These are phyloP conservation scores for Campylorhamphus procurvoides DNA, from an alignment of 2,113 vertebrate species.

Conservation along the genomic window DNA sequence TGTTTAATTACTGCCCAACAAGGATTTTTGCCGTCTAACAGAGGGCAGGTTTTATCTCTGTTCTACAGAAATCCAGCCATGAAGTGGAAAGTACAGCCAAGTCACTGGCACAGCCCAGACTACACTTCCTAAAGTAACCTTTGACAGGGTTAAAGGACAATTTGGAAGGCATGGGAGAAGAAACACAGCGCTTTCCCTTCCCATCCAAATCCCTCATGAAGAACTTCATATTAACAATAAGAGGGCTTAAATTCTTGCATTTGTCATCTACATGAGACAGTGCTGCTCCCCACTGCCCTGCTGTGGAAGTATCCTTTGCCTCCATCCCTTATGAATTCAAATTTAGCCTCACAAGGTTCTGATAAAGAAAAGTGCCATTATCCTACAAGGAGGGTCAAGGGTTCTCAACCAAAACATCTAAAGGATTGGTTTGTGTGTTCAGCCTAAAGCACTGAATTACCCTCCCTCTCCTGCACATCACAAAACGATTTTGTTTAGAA, in stretches of 20 bases:
- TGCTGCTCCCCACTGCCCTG: not conserved
- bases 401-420: not conserved
- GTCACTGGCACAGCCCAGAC: not conserved
- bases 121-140: not conserved
- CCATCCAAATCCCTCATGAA: not conserved
- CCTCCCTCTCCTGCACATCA: not conserved
- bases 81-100: not conserved
- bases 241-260: not conserved
- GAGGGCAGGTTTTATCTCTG: not conserved
- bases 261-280: not conserved
- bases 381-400: not conserved
- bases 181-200: not conserved
- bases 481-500: not conserved
- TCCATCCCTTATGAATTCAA: not conserved
- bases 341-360: not conserved
- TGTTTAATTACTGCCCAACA: not conserved
- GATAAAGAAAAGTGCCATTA: not conserved
- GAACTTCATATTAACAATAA: not conserved
- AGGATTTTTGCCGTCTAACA: not conserved
- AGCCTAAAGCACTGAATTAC: not conserved
- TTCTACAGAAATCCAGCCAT: not conserved
- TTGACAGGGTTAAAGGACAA: not conserved
- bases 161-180: accelerated
- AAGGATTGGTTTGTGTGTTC: not conserved
- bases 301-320: not conserved